Conservation (phyloP, 30 jellyfish, hydroid and myxozoan genomes). For the Turritopsis rubra region DNA sequence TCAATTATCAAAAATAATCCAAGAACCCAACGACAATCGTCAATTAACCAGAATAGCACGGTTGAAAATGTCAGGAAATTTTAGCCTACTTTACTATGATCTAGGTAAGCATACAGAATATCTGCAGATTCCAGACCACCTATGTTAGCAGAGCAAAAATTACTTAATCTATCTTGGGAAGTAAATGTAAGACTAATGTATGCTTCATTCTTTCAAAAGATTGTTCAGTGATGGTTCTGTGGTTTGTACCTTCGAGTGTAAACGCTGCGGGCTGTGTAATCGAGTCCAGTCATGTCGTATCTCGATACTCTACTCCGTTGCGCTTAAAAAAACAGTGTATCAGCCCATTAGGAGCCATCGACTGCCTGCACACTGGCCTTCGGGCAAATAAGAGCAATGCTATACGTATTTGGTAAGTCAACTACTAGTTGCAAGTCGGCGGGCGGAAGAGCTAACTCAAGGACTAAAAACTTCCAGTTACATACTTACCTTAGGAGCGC, state of each 20-base stretch:
- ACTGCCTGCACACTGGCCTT: not conserved
- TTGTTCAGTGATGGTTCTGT: not conserved
- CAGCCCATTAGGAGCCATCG: not conserved
- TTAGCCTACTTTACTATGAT: not conserved
- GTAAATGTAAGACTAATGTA: not conserved
- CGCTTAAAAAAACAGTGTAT: not conserved
- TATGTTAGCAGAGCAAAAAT: not conserved
- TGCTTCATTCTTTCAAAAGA: not conserved
- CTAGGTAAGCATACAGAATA: not conserved
- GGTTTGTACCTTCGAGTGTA: not conserved
- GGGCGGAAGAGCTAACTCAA: not conserved
- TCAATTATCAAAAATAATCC: not conserved
- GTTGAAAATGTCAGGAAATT: not conserved
- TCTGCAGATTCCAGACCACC: not conserved
- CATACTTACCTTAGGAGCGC: not conserved
- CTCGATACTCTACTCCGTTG: not conserved
- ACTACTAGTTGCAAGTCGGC: not conserved
- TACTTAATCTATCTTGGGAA: not conserved
- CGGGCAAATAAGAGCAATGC: not conserved
- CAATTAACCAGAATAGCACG: not conserved
- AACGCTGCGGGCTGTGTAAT: not conserved
- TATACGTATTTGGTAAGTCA: not conserved
- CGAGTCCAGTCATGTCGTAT: not conserved
- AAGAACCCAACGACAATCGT: not conserved
- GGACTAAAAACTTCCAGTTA: not conserved